These are phyloP conservation scores for Alces alces DNA, from an alignment of 2,113 vertebrate genomes.

Conservation along the genomic window DNA sequence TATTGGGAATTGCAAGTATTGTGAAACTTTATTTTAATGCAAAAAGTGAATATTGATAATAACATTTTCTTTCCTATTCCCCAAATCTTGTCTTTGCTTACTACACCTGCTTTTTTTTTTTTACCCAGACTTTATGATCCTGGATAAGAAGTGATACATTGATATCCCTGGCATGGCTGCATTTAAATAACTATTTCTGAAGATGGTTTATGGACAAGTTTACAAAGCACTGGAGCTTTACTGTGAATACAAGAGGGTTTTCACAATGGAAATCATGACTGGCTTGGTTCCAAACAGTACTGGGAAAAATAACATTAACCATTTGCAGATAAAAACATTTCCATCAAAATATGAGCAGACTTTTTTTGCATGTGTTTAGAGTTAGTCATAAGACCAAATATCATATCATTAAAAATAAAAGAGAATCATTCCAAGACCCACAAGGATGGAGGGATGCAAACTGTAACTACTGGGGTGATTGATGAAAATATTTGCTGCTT, in stretches of 20 bases:
- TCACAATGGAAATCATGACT: constrained; percentile 15
- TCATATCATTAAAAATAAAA: constrained; percentile 22
- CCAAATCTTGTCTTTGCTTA: background rate
- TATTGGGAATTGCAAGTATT: background rate
- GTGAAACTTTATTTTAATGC: background rate
- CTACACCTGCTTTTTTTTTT: background rate
- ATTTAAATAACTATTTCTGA: background rate
- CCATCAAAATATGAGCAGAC: constrained; percentile 19
- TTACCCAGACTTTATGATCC: background rate
- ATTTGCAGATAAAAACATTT: constrained; percentile 48
- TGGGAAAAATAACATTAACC: background rate
- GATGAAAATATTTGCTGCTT: background rate
- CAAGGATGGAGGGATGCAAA: background rate
- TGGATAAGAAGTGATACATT: background rate
- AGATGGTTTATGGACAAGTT: constrained; percentile 36
- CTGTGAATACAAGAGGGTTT: background rate
- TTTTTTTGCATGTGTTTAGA: background rate
- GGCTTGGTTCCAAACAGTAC: background rate
- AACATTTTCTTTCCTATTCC: background rate
- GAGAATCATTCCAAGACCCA: constrained; percentile 4
- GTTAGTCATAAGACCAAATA: background rate
- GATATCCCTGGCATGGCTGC: background rate
- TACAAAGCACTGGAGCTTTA: constrained; percentile 14
- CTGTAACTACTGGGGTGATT: background rate
- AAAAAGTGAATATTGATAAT: background rate